Percentiles rank a stretch among this genome's conserved stretches.
phyloP scores from a whole-genome alignment of 1,140 invertebrate genomes.

The Calliopsis andreniformis region DNA sequence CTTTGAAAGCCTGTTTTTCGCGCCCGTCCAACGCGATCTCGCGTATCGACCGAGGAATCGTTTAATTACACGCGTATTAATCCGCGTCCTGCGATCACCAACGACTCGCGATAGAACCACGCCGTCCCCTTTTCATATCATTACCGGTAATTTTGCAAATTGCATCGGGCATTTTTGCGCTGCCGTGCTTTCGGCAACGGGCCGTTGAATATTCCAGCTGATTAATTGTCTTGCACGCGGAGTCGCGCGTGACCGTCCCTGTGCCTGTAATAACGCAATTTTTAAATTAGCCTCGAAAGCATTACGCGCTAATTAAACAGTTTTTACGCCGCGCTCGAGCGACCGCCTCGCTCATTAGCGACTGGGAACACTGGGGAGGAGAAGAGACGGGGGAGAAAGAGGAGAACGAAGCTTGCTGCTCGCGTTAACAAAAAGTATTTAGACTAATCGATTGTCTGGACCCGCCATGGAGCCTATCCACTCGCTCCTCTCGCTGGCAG shows the following conservation, averaged over 20 bases:
- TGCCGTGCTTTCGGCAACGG: background rate
- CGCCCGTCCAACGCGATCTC: background rate
- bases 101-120: slow-evolving; percentile 11
- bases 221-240: slow-evolving; percentile 25
- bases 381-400: background rate
- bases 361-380: no score
- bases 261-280: slow-evolving; percentile 20
- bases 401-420: background rate
- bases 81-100: slow-evolving; percentile 6
- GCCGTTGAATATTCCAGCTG: slow-evolving; percentile 30
- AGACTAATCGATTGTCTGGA: background rate
- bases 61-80: slow-evolving; percentile 33
- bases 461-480: background rate
- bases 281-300: slow-evolving; percentile 15
- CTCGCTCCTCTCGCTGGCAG: background rate
- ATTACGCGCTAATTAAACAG: slow-evolving; percentile 40
- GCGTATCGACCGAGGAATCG: slow-evolving; percentile 29
- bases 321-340: background rate
- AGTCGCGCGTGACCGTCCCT: no score
- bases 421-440: background rate
- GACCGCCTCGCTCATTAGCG: slow-evolving; percentile 2
- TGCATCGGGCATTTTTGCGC: slow-evolving; percentile 23
- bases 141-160: slow-evolving; percentile 41
- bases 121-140: slow-evolving; percentile 30
- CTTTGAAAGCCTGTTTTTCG: background rate